Percentiles rank a stretch among this genome's conserved stretches.
phyloP scores from a whole-genome alignment of 1,140 invertebrate species.

The Solenopsis invicta region DNA sequence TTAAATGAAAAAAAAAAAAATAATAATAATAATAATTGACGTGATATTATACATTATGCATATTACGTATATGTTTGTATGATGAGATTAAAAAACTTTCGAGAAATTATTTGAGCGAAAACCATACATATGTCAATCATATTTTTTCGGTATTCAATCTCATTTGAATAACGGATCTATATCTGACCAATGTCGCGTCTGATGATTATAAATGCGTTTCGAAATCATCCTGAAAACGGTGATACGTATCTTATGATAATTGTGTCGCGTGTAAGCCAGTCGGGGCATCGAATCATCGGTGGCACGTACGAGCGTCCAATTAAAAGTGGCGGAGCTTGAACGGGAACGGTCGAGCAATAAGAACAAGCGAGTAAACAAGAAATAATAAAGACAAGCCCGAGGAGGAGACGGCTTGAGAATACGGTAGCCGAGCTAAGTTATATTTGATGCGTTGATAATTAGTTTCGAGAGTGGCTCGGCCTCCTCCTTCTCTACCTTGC shows the following conservation, averaged over 20 bases:
- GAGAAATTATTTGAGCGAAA: constrained; percentile 19
- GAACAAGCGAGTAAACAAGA: constrained; percentile 81
- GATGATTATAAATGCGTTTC: constrained; percentile 38
- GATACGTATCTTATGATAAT: constrained; percentile 68
- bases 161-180: constrained; percentile 15
- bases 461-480: constrained; percentile 80
- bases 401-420: constrained; percentile 81
- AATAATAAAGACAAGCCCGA: constrained; percentile 78
- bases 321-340: constrained; percentile 77
- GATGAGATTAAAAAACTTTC: constrained; percentile 8
- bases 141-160: constrained; percentile 8
- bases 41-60: not conserved
- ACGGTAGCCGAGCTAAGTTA: constrained; percentile 86
- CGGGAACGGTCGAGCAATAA: constrained; percentile 76
- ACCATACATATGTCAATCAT: not conserved
- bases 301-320: constrained; percentile 77
- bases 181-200: not conserved
- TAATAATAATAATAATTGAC: too few relatives aligned
- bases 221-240: constrained; percentile 40
- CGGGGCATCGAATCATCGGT: constrained; percentile 76
- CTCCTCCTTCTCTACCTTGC: constrained; percentile 21
- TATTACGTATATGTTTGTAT: not conserved
- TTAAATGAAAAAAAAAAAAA: constrained; percentile 19
- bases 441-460: constrained; percentile 87
- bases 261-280: constrained; percentile 76